These are phyloP conservation scores for Apeira syringaria DNA, from an alignment of 2,888 invertebrate genomes.

Conservation along the genomic window DNA sequence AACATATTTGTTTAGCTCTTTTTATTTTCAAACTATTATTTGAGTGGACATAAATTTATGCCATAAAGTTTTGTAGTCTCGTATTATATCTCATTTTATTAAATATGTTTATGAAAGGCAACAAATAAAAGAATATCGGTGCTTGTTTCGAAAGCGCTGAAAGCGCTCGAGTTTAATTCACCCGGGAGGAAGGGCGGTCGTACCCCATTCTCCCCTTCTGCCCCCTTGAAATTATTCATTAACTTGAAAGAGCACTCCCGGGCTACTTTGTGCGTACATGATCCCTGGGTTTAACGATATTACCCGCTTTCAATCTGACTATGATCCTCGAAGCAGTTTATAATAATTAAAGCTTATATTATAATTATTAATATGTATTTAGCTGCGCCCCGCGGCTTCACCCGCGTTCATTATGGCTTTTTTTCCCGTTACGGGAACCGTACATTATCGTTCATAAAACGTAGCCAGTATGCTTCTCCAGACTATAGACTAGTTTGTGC, in stretches of 20 bases:
- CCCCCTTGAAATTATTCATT: conserved; percentile 47
- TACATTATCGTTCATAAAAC: too few species aligned
- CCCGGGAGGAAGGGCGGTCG: conserved; percentile 22
- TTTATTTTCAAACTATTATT: conserved; percentile 6
- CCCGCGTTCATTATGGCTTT: too few species aligned
- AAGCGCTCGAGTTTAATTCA: conserved; percentile 35
- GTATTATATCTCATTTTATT: conserved; percentile 26
- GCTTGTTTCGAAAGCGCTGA: conserved; percentile 21
- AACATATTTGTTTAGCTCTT: background rate
- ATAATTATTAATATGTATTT: too few species aligned
- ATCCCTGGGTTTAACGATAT: conserved; percentile 40
- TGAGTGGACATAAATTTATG: conserved; percentile 3
- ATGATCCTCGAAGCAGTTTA: conserved; percentile 14
- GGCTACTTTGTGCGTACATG: conserved; percentile 39
- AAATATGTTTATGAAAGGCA: conserved; percentile 27
- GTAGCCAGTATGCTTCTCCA: too few species aligned
- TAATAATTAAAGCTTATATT: too few species aligned
- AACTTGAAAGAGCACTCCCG: conserved; percentile 38
- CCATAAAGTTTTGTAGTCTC: conserved; percentile 4
- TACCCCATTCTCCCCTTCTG: background rate
- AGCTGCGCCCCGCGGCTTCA: too few species aligned
- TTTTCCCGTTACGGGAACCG: too few species aligned
- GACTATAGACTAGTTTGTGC: too few species aligned
- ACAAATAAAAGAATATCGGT: conserved; percentile 26
- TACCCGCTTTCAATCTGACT: conserved; percentile 29